Percentiles rank a stretch among this genome's conserved stretches.
Evolutionary conservation across 2,113 vertebrate species (phyloP).

Genomic region (Prunella fulvescens): DNA sequence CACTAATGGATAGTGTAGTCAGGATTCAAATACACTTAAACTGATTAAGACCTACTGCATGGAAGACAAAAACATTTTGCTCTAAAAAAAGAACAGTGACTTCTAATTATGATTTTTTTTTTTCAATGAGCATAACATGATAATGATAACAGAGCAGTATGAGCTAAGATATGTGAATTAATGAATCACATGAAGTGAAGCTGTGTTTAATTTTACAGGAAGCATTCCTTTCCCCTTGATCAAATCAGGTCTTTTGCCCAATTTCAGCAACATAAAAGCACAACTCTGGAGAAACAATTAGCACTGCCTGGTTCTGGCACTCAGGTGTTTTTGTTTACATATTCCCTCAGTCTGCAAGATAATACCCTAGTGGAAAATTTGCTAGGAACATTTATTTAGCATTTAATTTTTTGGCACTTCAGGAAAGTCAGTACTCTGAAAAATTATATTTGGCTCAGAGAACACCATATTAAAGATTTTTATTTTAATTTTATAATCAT

Average conservation of each 20-base stretch:
- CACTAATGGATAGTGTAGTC: neutral
- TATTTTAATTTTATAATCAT: constrained; percentile 24
- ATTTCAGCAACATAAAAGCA: neutral
- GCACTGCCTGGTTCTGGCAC: neutral
- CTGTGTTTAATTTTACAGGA: neutral
- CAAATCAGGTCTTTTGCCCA: neutral
- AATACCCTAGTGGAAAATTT: neutral
- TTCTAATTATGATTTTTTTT: neutral
- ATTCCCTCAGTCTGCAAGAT: neutral
- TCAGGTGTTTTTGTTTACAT: neutral
- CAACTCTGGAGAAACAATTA: neutral
- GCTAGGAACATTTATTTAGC: constrained; percentile 15
- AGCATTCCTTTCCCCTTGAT: neutral
- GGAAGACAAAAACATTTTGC: neutral
- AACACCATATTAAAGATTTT: neutral
- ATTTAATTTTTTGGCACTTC: neutral
- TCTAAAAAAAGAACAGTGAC: neutral
- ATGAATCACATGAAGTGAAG: neutral
- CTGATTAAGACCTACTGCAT: neutral
- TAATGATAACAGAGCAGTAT: neutral
- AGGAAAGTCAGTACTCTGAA: neutral
- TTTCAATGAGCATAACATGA: neutral
- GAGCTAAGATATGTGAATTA: neutral
- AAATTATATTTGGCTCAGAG: constrained; percentile 1
- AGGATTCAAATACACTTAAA: neutral